phyloP scores from a whole-genome alignment of 2,888 invertebrate genomes.

The Pocota personata region DNA sequence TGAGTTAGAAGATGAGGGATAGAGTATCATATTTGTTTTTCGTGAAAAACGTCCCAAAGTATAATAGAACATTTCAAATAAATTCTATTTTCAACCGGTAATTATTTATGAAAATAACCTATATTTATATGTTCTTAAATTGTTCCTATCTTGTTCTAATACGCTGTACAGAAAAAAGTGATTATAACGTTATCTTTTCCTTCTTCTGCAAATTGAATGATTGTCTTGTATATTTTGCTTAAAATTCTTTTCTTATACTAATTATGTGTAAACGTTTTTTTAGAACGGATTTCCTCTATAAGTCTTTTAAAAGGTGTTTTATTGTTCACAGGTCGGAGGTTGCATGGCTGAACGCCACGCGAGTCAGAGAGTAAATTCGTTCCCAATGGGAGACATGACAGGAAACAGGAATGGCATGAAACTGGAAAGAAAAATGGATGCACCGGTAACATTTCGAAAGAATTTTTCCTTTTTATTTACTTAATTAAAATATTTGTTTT shows the following conservation, averaged over 20 bases:
- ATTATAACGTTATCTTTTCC: conserved; percentile 25
- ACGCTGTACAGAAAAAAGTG: conserved; percentile 17
- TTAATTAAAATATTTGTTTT: background rate
- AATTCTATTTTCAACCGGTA: no score
- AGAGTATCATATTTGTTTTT: no score
- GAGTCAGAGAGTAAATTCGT: conserved; percentile 89
- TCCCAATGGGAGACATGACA: conserved; percentile 93
- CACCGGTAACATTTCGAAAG: conserved; percentile 86
- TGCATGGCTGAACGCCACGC: conserved; percentile 90
- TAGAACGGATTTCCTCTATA: conserved; percentile 75
- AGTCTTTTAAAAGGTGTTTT: conserved; percentile 78
- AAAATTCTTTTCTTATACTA: conserved; percentile 57
- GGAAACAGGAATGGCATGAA: conserved; percentile 86
- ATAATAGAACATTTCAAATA: no score
- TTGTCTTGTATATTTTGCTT: conserved; percentile 51
- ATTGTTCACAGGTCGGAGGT: conserved; percentile 87
- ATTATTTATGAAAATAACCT: no score
- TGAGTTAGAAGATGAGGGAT: no score
- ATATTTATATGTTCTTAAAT: no score
- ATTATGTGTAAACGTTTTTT: conserved; percentile 47
- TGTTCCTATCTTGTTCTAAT: background rate
- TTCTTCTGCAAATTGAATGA: background rate
- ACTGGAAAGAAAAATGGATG: conserved; percentile 89
- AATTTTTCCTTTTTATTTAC: conserved; percentile 12
- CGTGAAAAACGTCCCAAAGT: no score